Evolutionary conservation across 2,888 invertebrate genomes (phyloP).

Genomic region (Cacoxenus indagator): DNA sequence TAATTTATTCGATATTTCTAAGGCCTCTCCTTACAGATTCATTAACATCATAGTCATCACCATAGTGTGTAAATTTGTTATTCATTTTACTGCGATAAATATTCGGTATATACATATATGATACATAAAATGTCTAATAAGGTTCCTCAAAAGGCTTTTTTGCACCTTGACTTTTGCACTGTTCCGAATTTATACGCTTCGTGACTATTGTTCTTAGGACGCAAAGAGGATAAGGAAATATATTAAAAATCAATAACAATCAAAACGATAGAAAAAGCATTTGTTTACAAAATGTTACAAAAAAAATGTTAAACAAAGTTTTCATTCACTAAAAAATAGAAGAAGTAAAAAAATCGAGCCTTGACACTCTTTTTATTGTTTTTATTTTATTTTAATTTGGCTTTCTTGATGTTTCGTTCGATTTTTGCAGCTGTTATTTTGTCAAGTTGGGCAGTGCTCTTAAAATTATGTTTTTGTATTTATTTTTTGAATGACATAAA

Average conservation of each 20-base stretch:
- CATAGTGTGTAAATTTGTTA: too few species aligned
- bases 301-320: conserved; percentile 51
- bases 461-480: not conserved
- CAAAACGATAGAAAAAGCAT: not conserved
- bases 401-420: conserved; percentile 30
- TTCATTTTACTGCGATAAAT: too few species aligned
- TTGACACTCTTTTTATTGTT: conserved; percentile 53
- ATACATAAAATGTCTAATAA: too few species aligned
- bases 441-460: not conserved
- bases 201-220: too few species aligned
- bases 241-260: conserved; percentile 7
- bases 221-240: too few species aligned
- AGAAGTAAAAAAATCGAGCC: conserved; percentile 40
- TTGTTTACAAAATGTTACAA: conserved; percentile 35
- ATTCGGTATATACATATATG: too few species aligned
- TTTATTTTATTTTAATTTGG: conserved; percentile 24
- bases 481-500: not conserved
- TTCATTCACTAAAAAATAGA: conserved; percentile 31
- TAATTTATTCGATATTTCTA: too few species aligned
- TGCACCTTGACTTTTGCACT: too few species aligned
- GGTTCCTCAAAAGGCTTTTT: too few species aligned
- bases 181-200: too few species aligned
- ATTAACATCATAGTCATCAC: too few species aligned
- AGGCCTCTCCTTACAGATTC: too few species aligned
- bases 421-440: conserved; percentile 27